Conservation (phyloP, 2,797 vertebrate species). For the Pterois miles region DNA sequence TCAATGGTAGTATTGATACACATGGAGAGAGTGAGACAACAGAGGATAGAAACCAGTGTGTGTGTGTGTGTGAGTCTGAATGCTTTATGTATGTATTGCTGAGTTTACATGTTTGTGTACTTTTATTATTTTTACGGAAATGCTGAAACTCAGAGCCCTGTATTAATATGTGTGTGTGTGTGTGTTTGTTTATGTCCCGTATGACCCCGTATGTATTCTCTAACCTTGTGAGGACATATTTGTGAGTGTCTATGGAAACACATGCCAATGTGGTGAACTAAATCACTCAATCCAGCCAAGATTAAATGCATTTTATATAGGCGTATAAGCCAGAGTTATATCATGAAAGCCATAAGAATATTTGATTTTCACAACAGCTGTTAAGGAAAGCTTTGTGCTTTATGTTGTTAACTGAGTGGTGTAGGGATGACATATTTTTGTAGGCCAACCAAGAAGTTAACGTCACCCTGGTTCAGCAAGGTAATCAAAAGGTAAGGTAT, state of each 20-base stretch:
- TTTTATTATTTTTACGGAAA: background rate
- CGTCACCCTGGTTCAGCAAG: too few species aligned
- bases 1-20: conserved; percentile 79
- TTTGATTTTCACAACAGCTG: background rate
- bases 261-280: background rate
- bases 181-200: background rate
- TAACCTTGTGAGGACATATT: background rate
- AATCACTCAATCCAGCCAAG: background rate
- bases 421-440: too few species aligned
- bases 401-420: background rate
- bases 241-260: background rate
- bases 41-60: conserved; percentile 27
- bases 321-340: background rate
- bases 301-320: background rate
- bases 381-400: background rate
- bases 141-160: background rate
- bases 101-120: conserved; percentile 4
- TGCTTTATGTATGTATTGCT: background rate
- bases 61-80: conserved; percentile 11
- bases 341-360: background rate
- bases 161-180: background rate
- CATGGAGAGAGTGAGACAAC: conserved; percentile 68
- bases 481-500: too few species aligned
- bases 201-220: background rate
- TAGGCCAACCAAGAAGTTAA: too few species aligned